Evolutionary conservation across 2,113 vertebrate species (phyloP).

Genomic region (Colossoma macropomum): DNA sequence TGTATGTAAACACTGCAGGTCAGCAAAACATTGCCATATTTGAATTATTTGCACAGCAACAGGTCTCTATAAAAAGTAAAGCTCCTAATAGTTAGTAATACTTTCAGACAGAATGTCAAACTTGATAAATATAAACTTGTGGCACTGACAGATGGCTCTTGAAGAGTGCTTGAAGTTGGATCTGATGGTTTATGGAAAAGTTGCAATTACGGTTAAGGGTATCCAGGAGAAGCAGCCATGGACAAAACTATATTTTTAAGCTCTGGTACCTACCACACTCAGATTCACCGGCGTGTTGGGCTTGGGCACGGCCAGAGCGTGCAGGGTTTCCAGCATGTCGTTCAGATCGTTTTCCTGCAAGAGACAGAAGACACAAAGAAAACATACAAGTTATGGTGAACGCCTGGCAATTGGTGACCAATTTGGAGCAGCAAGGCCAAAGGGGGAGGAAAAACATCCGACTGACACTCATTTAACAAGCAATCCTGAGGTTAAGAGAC

Average conservation of each 20-base stretch:
- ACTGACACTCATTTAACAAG: conserved; percentile 73
- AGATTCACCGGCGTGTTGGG: conserved; percentile 89
- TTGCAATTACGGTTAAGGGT: conserved; percentile 59
- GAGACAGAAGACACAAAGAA: conserved; percentile 54
- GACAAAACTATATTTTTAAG: conserved; percentile 71
- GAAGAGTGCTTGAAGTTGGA: conserved; percentile 32
- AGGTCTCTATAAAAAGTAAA: not conserved
- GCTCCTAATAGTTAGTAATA: conserved; percentile 30
- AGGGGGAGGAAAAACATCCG: conserved; percentile 63
- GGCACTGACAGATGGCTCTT: conserved; percentile 57
- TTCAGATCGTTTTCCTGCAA: conserved; percentile 92
- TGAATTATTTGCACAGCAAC: not conserved
- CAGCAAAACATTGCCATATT: not conserved
- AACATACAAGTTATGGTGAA: conserved; percentile 42
- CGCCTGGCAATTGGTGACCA: conserved; percentile 57
- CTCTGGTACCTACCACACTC: conserved; percentile 89
- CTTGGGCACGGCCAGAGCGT: conserved; percentile 91
- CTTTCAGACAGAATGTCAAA: conserved; percentile 56
- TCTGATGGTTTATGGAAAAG: conserved; percentile 64
- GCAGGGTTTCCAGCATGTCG: conserved; percentile 89
- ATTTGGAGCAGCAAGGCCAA: conserved; percentile 59
- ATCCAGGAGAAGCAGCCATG: conserved; percentile 37
- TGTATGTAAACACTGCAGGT: not conserved
- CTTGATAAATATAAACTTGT: conserved; percentile 54
- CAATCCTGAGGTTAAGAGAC: conserved; percentile 75